These are phyloP conservation scores for Operophtera brumata DNA, from an alignment of 2,888 invertebrate species.

Conservation along the genomic window DNA sequence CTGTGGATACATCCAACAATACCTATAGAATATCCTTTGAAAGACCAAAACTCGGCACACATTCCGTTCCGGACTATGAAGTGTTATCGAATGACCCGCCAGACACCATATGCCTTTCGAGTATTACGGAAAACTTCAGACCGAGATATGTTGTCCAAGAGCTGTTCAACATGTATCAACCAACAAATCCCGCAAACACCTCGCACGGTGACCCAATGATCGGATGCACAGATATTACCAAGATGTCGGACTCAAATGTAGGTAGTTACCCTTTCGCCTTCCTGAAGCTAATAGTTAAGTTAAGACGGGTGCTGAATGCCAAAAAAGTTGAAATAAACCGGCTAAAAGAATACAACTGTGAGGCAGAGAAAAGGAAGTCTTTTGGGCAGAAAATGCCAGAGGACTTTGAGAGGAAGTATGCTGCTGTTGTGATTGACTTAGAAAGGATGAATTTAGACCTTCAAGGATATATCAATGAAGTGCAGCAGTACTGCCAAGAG, in stretches of 20 bases:
- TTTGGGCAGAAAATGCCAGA: constrained; percentile 89
- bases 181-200: constrained; percentile 47
- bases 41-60: constrained; percentile 93
- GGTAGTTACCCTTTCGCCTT: constrained; percentile 93
- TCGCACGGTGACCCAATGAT: constrained; percentile 86
- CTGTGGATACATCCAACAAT: constrained; percentile 96
- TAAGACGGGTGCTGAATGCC: constrained; percentile 90
- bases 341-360: constrained; percentile 92
- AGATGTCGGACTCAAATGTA: constrained; percentile 75
- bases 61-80: constrained; percentile 98
- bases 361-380: constrained; percentile 92
- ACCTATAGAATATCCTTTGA: constrained; percentile 98
- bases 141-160: constrained; percentile 84
- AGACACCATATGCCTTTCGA: constrained; percentile 93
- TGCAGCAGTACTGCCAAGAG: constrained; percentile 91
- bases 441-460: constrained; percentile 95
- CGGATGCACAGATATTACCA: constrained; percentile 70
- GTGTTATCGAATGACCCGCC: constrained; percentile 95
- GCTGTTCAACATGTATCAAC: constrained; percentile 71
- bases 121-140: constrained; percentile 90
- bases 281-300: constrained; percentile 91
- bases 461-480: constrained; percentile 90
- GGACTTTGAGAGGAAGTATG: constrained; percentile 96
- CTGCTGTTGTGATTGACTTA: constrained; percentile 91
- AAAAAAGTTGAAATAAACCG: constrained; percentile 91